Percentiles rank a stretch among this genome's conserved stretches.
phyloP scores from a whole-genome alignment of 2,888 invertebrate genomes.

The Tortricodes alternella region DNA sequence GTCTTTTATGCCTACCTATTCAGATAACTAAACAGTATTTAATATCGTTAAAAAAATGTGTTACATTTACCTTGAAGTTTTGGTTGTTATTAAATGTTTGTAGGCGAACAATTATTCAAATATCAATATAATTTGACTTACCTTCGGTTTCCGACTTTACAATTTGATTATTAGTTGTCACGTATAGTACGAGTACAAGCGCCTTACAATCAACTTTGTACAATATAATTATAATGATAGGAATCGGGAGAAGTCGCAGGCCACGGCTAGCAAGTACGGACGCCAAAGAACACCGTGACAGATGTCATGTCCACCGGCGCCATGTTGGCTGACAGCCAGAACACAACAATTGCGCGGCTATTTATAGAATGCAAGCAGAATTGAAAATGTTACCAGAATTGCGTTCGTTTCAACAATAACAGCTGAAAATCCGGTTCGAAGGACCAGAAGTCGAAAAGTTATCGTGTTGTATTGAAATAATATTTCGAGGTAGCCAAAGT shows the following conservation, averaged over 20 bases:
- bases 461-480: not conserved
- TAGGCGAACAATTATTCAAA: too few relatives aligned
- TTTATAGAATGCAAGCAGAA: conserved; percentile 29
- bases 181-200: not conserved
- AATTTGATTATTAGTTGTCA: too few relatives aligned
- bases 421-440: not conserved
- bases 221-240: too few relatives aligned
- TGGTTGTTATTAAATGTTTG: too few relatives aligned
- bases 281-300: conserved; percentile 35
- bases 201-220: not conserved
- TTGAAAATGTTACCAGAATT: conserved; percentile 10
- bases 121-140: too few relatives aligned
- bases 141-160: too few relatives aligned
- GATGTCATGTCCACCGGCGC: conserved; percentile 36
- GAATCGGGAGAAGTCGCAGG: conserved; percentile 19
- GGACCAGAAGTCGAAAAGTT: not conserved
- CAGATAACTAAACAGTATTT: too few relatives aligned
- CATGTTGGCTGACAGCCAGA: conserved; percentile 36
- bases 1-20: too few relatives aligned
- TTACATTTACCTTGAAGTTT: too few relatives aligned
- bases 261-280: conserved; percentile 28
- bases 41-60: too few relatives aligned
- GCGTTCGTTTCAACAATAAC: not conserved
- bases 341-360: conserved; percentile 33
- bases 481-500: not conserved